Conservation (phyloP, 2,888 invertebrate genomes). For the Nymphalis c-album region DNA sequence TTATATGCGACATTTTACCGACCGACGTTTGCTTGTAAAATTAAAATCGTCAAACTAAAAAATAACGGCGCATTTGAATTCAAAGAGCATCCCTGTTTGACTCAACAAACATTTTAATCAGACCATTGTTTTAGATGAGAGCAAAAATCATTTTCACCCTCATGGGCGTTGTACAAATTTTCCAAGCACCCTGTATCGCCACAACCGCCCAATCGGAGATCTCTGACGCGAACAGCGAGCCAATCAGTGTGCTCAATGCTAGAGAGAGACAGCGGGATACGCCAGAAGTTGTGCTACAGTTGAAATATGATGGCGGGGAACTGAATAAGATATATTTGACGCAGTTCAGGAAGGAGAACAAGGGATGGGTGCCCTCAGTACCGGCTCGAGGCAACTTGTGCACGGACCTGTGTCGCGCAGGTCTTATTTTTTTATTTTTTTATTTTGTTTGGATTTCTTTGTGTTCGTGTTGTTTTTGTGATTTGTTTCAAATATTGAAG, state of each 20-base stretch:
- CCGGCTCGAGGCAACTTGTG: constrained; percentile 61
- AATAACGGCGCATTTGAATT: constrained; percentile 8
- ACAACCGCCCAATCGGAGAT: constrained; percentile 54
- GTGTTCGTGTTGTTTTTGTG: constrained; percentile 41
- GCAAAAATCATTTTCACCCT: constrained; percentile 55
- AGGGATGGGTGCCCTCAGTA: constrained; percentile 60
- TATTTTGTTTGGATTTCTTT: constrained; percentile 27
- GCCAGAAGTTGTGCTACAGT: constrained; percentile 71
- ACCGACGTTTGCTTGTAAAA: neutral
- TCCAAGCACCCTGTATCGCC: constrained; percentile 32
- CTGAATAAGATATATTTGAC: constrained; percentile 76
- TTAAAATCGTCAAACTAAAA: neutral
- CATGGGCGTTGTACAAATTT: constrained; percentile 61
- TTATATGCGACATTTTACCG: neutral
- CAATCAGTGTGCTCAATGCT: constrained; percentile 46
- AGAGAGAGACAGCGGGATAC: constrained; percentile 58
- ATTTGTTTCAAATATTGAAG: constrained; percentile 33
- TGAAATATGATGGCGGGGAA: constrained; percentile 73
- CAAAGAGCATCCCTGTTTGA: constrained; percentile 10
- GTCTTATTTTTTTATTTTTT: constrained; percentile 52
- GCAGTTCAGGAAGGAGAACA: constrained; percentile 65
- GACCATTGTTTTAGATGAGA: constrained; percentile 51
- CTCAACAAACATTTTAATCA: constrained; percentile 24
- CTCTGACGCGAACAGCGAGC: constrained; percentile 44
- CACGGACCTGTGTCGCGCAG: constrained; percentile 77